Evolutionary conservation across 2,888 invertebrate species (phyloP), one percentile per base, ranked within the genome.

Genomic region (Drosophila niveifrons): DNA sequence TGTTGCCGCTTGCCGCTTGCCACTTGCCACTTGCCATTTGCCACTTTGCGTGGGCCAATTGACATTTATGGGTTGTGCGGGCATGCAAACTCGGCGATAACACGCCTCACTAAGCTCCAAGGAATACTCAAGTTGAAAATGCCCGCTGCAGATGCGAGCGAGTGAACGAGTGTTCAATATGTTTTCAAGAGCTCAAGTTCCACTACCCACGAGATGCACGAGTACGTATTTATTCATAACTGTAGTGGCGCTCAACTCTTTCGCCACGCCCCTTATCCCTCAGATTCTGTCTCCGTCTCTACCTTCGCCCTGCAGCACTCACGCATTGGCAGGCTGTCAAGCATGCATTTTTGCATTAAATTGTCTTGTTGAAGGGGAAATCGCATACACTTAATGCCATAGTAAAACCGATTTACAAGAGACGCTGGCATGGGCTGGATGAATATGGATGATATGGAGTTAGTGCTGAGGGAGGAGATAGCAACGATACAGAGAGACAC

Each of bases 51-150:
- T 39, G 62, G 65, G 62, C 74, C 83, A 82, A 82, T 85, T 82
- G 85, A 81, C 83, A 82, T 85, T 83, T 83, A 85, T 82, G 81
- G 79, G 71, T 80, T 84, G 85, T 85, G 85, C 81, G 75, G 58
- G 83, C 79, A 81, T 85, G 85, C 82, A 81, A 72, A 66, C 58
- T 65, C 71, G 68, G 55, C 80, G 82, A 82, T 83, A 83, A 73
- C 81, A 81, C 68, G 79, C 63, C 78, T 73, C 81, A 78, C 77
- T 81, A 69, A 70, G 72, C 70, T 51, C 64, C 52, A 78, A 55
- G 39, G 53, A 59, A 51, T 48, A 10, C 43, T 61, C 53, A 57
- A 51, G 66, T 48, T 56, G 34, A 43, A 51, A 41, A 23, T 41
- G 59, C 34, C 59, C n/a, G 48, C 41, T 44, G 43, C 11, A 59